A percentile compares a stretch with the other conserved stretches of the same genome.
These are phyloP conservation scores for Montipora foliosa DNA, from an alignment of 64 coral and sea anemone genomes.

Conservation along the genomic window DNA sequence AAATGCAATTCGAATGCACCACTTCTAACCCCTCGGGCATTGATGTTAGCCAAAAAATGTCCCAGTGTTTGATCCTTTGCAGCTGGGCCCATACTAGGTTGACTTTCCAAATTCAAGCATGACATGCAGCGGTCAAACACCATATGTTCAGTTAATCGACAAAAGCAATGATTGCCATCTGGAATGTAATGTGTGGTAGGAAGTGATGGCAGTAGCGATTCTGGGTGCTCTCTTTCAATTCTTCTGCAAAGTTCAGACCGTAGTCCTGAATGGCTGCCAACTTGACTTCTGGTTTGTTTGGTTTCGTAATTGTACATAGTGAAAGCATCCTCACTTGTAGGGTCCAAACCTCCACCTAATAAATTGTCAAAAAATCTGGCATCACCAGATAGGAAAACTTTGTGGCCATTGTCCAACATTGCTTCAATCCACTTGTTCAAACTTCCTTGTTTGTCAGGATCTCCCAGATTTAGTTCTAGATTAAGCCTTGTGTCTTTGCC, in stretches of 20 bases:
- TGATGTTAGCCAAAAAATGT: slow-evolving; percentile 49
- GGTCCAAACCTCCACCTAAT: slow-evolving; percentile 68
- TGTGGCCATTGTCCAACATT: slow-evolving; percentile 7
- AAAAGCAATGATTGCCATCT: slow-evolving; percentile 38
- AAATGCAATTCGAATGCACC: slow-evolving; percentile 52
- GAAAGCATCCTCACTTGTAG: slow-evolving; percentile 45
- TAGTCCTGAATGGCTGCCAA: background rate
- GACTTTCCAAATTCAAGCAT: slow-evolving; percentile 18
- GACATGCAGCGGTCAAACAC: slow-evolving; percentile 24
- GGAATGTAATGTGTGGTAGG: slow-evolving; percentile 23
- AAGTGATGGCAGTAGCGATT: slow-evolving; percentile 40
- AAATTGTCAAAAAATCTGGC: slow-evolving; percentile 58
- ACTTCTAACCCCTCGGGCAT: slow-evolving; percentile 49
- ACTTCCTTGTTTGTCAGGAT: background rate
- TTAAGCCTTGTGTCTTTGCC: slow-evolving; percentile 33
- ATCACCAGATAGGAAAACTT: background rate
- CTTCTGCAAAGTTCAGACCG: slow-evolving; percentile 10
- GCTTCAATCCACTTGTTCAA: slow-evolving; percentile 33
- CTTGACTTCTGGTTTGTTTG: slow-evolving; percentile 36
- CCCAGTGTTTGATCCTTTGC: slow-evolving; percentile 28
- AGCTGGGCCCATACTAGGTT: background rate
- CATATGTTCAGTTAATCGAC: slow-evolving; percentile 26
- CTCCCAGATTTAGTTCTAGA: slow-evolving; percentile 48
- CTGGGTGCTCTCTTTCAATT: slow-evolving; percentile 52
- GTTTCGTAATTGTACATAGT: slow-evolving; percentile 64